Conservation (phyloP, 2,797 vertebrate genomes). For the Microchirus variegatus region DNA sequence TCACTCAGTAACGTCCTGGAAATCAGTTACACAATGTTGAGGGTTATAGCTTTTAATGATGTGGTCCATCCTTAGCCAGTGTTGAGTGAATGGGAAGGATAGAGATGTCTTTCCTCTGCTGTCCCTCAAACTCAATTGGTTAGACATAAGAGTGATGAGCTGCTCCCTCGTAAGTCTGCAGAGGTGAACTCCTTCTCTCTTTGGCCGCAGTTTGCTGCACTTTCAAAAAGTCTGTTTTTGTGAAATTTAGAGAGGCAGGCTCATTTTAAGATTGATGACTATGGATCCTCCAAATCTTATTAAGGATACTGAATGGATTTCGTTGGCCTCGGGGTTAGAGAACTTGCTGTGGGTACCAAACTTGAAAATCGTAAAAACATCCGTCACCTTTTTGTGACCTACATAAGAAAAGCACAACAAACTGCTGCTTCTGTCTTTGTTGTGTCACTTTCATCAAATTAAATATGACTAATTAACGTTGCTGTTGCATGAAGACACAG, state of each 20-base stretch:
- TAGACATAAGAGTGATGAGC: slow-evolving; percentile 61
- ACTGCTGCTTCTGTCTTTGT: neutral
- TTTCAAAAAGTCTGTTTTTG: slow-evolving; percentile 70
- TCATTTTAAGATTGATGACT: slow-evolving; percentile 74
- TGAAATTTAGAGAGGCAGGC: slow-evolving; percentile 61
- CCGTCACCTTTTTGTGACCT: slow-evolving; percentile 1
- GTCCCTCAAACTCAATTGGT: slow-evolving; percentile 61
- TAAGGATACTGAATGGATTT: slow-evolving; percentile 66
- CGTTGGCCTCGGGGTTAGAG: slow-evolving; percentile 47
- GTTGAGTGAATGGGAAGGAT: slow-evolving; percentile 57
- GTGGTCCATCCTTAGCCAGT: slow-evolving; percentile 47
- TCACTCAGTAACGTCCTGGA: slow-evolving; percentile 26
- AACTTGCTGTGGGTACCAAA: slow-evolving; percentile 56
- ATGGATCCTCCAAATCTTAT: slow-evolving; percentile 66
- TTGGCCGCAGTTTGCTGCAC: slow-evolving; percentile 58
- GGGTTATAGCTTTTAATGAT: slow-evolving; percentile 24
- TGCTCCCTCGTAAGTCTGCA: slow-evolving; percentile 47
- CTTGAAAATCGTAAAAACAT: slow-evolving; percentile 15
- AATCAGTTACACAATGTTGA: slow-evolving; percentile 23
- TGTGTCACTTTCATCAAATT: neutral
- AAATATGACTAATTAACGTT: neutral
- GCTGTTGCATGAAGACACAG: neutral
- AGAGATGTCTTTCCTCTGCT: slow-evolving; percentile 50
- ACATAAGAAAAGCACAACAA: neutral
- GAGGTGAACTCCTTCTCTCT: slow-evolving; percentile 52